Base-by-base conservation (phyloP, 2,797 vertebrate species). In the Artibeus jamaicensis region DNA sequence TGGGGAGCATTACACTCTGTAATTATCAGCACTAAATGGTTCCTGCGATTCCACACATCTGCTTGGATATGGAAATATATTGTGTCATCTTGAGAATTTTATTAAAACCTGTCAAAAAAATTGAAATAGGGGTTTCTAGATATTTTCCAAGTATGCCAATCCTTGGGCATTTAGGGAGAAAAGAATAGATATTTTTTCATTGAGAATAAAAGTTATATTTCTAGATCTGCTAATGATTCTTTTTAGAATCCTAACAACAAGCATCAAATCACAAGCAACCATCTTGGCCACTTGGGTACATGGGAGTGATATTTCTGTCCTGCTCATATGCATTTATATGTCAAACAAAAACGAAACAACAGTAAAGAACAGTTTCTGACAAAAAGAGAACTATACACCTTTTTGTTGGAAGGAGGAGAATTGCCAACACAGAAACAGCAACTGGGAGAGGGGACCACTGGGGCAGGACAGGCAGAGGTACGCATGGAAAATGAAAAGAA, bases 381-480 rank as follows among this genome's bases (percentile, higher is more conserved):
- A 24, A 44, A 83, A 94, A 86, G 26, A 91, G 15, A 71, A 55
- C 2, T 10, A 22, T 0, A 32, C 1, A 11, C 16, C 76, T 34
- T 73, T 94, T 39, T 34, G n/a, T 3, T 50, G 18, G 15, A 37
- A 68, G 26, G 7, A 42, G 7, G 39, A 74, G 8, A 82, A 14
- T 2, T 34, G 8, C 12, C 53, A 11, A 19, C 2, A 18, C 29
- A 95, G 62, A 74, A 1, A 6, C 2, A 85, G 44, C 57, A 29
- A 11, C 3, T 26, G n/a, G 19, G 32, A n/a, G 2, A 6, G 11
- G 2, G 5, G 26, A 29, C 4, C 16, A 15, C 1, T 0, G 5
- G 55, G 1, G 5, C 9, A 46, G 7, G 22, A 34, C 2, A 21
- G 11, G 8, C 26, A 5, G 16, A 39, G 44, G 2, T 16, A 70